Percentiles rank a stretch among this genome's conserved stretches.
Conservation (phyloP, 2,888 invertebrate genomes). For the Troilus luridus region DNA sequence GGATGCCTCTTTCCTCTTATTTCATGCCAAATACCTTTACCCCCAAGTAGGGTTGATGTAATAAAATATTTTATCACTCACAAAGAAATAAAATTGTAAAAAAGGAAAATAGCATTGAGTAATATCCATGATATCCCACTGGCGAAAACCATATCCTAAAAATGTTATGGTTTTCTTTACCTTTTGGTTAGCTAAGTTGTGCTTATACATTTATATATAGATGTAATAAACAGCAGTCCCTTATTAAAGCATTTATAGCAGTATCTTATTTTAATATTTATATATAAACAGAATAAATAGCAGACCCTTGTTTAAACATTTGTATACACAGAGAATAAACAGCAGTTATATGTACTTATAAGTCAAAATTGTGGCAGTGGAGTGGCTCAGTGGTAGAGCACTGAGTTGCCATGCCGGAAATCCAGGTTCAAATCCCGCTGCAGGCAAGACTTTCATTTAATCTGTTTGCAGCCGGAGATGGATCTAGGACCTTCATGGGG, state of each 20-base stretch:
- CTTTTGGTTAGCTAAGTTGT: neutral
- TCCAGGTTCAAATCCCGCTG: too few relatives aligned
- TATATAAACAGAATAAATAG: too few relatives aligned
- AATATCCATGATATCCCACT: neutral
- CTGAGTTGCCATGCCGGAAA: too few relatives aligned
- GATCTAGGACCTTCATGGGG: too few relatives aligned
- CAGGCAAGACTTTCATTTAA: too few relatives aligned
- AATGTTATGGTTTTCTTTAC: neutral
- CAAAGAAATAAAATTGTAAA: neutral
- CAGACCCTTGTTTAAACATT: too few relatives aligned
- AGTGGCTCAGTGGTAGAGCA: too few relatives aligned
- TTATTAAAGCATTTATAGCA: neutral
- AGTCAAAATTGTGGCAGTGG: too few relatives aligned
- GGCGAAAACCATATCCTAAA: neutral
- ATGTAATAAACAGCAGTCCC: neutral
- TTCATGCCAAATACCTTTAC: neutral
- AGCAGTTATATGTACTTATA: too few relatives aligned
- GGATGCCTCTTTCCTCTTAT: neutral
- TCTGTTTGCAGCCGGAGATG: too few relatives aligned
- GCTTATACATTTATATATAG: neutral
- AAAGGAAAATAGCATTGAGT: neutral
- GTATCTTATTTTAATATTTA: too few relatives aligned
- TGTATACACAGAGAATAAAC: too few relatives aligned
- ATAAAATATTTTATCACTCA: conserved; percentile 1
- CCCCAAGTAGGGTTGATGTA: neutral